phyloP scores from a whole-genome alignment of 2,113 vertebrate species.

The Platichthys flesus region DNA sequence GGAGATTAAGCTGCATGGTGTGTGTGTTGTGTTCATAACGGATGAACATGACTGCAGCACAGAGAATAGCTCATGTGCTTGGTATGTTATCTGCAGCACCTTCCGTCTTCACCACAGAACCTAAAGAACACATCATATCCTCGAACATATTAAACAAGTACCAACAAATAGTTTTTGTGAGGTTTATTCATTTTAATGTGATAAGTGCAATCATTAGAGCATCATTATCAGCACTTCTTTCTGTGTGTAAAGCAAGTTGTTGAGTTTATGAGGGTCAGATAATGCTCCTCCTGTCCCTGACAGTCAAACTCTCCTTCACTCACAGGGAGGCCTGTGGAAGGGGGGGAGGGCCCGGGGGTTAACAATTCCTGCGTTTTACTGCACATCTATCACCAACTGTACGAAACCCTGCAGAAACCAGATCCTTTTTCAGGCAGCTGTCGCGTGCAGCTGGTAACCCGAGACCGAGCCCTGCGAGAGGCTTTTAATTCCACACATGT shows the following conservation, averaged over 20 bases:
- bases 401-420: slow-evolving; percentile 77
- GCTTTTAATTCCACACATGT: slow-evolving; percentile 81
- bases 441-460: slow-evolving; percentile 83
- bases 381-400: slow-evolving; percentile 79
- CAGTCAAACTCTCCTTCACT: slow-evolving; percentile 73
- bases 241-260: slow-evolving; percentile 18
- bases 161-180: neutral
- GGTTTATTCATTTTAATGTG: neutral
- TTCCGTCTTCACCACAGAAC: neutral
- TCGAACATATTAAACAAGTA: neutral
- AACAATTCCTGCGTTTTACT: slow-evolving; percentile 67
- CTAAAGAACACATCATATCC: neutral
- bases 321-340: slow-evolving; percentile 45
- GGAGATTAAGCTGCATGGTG: slow-evolving; percentile 47
- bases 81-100: slow-evolving; percentile 22
- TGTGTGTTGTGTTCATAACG: slow-evolving; percentile 48
- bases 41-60: slow-evolving; percentile 35
- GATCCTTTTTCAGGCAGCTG: slow-evolving; percentile 81
- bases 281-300: slow-evolving; percentile 76
- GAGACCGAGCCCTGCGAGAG: slow-evolving; percentile 57
- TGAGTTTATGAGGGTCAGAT: slow-evolving; percentile 58
- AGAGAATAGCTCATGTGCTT: slow-evolving; percentile 8
- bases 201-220: slow-evolving; percentile 9
- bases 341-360: slow-evolving; percentile 15
- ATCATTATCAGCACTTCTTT: neutral